Percentiles rank a stretch among this genome's conserved stretches.
phyloP scores from a whole-genome alignment of 2,113 vertebrate genomes.

The Lamprologus tigripictilis region DNA sequence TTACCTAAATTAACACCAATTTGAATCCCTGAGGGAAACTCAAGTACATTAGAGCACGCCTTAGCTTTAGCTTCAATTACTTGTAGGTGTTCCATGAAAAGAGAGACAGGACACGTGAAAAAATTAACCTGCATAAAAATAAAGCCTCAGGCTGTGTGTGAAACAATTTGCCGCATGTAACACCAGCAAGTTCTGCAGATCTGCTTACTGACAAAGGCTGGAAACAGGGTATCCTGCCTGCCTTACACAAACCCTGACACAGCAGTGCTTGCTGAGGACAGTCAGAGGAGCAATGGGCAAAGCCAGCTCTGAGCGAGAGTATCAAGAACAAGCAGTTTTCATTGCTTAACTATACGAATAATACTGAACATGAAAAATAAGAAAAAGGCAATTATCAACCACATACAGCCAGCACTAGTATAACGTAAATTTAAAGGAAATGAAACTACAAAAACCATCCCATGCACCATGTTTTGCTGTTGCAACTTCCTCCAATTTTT shows the following conservation, averaged over 20 bases:
- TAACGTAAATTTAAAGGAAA: slow-evolving; percentile 26
- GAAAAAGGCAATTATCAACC: neutral
- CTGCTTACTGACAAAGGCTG: neutral
- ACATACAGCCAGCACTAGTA: neutral
- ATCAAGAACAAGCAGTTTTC: neutral
- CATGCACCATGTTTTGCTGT: neutral
- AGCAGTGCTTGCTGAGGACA: slow-evolving; percentile 1
- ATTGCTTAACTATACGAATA: neutral
- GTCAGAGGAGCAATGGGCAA: neutral
- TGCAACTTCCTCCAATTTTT: slow-evolving; percentile 42
- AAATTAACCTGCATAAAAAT: neutral
- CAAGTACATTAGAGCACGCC: neutral
- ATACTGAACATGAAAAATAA: neutral
- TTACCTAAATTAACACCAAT: neutral
- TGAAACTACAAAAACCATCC: slow-evolving; percentile 38
- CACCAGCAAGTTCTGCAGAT: neutral
- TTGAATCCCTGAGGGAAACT: neutral
- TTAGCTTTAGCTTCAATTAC: neutral
- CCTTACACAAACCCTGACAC: slow-evolving; percentile 30
- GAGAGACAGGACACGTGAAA: neutral
- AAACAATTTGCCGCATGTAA: neutral
- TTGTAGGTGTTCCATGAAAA: neutral
- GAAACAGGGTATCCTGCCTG: slow-evolving; percentile 3
- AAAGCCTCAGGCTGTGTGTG: neutral
- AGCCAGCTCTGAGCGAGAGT: neutral